Conservation (phyloP, 2,113 vertebrate genomes). For the Centropristis striata region DNA sequence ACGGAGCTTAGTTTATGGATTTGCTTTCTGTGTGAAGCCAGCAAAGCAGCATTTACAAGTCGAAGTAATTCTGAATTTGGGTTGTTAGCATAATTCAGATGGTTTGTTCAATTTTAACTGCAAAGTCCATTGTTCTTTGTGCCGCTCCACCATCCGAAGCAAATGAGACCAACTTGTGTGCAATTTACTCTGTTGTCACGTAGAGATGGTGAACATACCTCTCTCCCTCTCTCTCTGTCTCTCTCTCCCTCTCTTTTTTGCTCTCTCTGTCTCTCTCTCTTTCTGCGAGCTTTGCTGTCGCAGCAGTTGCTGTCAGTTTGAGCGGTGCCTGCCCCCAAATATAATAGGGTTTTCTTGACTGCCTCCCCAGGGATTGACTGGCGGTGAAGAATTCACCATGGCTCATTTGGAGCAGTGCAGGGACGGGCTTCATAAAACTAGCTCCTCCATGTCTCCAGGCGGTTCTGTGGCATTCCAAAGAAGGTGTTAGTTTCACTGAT, state of each 20-base stretch:
- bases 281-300: constrained; percentile 80
- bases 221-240: constrained; percentile 54
- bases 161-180: constrained; percentile 70
- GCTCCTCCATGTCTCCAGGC: constrained; percentile 76
- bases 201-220: constrained; percentile 65
- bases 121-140: constrained; percentile 51
- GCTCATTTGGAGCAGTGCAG: constrained; percentile 81
- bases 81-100: constrained; percentile 35
- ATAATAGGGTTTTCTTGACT: constrained; percentile 86
- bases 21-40: constrained; percentile 2
- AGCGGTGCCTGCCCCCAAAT: constrained; percentile 83
- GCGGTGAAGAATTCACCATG: constrained; percentile 82
- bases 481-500: constrained; percentile 79
- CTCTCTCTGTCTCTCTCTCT: constrained; percentile 49
- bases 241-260: constrained; percentile 56
- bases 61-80: background rate
- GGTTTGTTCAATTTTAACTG: constrained; percentile 45
- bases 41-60: constrained; percentile 19
- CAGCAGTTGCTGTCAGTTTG: constrained; percentile 87
- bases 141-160: constrained; percentile 55
- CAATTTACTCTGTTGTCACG: constrained; percentile 76
- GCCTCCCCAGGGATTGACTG: constrained; percentile 80
- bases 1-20: background rate
- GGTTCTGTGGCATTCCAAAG: constrained; percentile 76
- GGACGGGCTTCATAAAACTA: constrained; percentile 79